Evolutionary conservation across 1,140 invertebrate genomes (phyloP).

Genomic region (Brachionus sp.): DNA sequence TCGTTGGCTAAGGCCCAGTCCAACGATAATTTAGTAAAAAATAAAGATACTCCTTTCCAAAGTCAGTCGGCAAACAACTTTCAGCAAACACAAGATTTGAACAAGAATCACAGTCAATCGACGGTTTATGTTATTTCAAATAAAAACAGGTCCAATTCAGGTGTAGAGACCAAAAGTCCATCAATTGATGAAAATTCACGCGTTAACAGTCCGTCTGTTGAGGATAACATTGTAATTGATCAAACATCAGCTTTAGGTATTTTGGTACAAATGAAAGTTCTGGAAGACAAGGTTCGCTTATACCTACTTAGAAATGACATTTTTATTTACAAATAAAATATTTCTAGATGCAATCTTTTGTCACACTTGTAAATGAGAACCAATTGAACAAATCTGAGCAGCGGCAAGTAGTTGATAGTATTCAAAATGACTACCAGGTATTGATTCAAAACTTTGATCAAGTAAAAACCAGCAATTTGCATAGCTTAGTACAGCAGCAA

Average conservation of each 20-base stretch:
- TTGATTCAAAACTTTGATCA: constrained; percentile 19
- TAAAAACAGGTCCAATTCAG: neutral
- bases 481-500: neutral
- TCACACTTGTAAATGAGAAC: constrained; percentile 37
- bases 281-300: constrained; percentile 9
- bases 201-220: neutral
- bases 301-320: neutral
- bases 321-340: neutral
- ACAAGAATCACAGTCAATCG: neutral
- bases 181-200: neutral
- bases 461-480: neutral
- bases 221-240: constrained; percentile 32
- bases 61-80: constrained; percentile 8
- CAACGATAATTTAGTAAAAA: neutral
- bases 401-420: constrained; percentile 24
- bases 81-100: neutral
- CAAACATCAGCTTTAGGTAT: constrained; percentile 25
- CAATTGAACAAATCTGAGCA: constrained; percentile 44
- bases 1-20: neutral
- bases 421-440: constrained; percentile 17
- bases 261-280: constrained; percentile 34
- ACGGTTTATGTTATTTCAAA: constrained; percentile 11
- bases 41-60: neutral
- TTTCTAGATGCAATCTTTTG: constrained; percentile 44
- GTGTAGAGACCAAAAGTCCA: neutral